Evolutionary conservation across 1,140 invertebrate genomes (phyloP), one percentile per base, ranked within the genome.

Genomic region (Eulimnadia texana): DNA sequence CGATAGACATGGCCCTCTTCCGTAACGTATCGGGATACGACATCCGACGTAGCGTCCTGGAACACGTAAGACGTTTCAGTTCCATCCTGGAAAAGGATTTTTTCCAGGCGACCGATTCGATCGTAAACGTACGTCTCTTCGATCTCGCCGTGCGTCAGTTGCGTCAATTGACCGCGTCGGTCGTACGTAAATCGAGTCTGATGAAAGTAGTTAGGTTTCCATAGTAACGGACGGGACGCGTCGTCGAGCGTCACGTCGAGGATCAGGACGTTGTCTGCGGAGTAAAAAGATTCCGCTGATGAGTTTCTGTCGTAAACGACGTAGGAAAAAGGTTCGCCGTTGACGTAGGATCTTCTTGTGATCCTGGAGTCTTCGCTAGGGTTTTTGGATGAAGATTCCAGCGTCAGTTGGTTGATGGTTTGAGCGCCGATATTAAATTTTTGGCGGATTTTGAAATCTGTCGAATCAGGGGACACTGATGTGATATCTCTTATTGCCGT

Each of bases 161-260:
- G 85, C 1, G 84, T 85, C 29, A 96, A 73, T 67, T 90, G 80
- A 16, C 93, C 93, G 65, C 90, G 92, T 65, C 90, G 78, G 70
- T 97, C 91, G 68, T 96, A 97, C 66, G 92, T 90, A 2, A 96
- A 74, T 66, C 93, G 90, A 2, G 96, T 87, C 63, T 86, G 84
- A 1, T 88, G 82, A 68, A 89, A 90, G 56, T 72, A 79, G 63
- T 85, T 82, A 0, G 92, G 89, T 51, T 85, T 82, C 86, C 90
- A 96, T 68, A 87, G 86, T 0, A 89, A 80, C 0, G 93, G 90
- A 62, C 90, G 80, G 0, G 90, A 88, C 16, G 87, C 86, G 65
- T 83, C 81, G 69, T 96, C 91, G 68, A 95, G 97, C 0, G 88
- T 90, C 0, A 96, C 85, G 66, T 92, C 93, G 1, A 98, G 75